phyloP scores from a whole-genome alignment of 2,888 invertebrate species.

The Camptogramma bilineatum region DNA sequence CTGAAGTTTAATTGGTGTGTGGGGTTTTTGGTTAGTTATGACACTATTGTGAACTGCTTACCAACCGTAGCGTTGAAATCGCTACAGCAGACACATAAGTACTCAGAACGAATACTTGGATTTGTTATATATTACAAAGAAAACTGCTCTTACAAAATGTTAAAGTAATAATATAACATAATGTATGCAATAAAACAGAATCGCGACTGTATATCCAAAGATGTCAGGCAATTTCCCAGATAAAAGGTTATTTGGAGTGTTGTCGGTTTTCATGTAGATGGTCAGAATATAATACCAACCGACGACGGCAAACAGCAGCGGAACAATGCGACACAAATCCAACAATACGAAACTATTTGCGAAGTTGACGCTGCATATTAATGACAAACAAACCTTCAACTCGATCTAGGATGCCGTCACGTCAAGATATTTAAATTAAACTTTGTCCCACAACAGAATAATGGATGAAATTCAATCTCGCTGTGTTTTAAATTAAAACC shows the following conservation, averaged over 20 bases:
- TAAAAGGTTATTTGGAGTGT: too few species aligned
- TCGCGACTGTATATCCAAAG: too few species aligned
- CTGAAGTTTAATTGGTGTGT: conserved; percentile 33
- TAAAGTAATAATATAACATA: too few species aligned
- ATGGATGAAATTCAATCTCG: conserved; percentile 63
- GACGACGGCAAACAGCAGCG: conserved; percentile 1
- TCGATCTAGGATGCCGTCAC: conserved; percentile 55
- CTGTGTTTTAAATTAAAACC: conserved; percentile 30
- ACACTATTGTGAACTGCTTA: neutral
- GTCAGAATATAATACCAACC: neutral
- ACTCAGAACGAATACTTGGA: too few species aligned
- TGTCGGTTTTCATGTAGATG: too few species aligned
- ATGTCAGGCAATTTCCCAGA: too few species aligned
- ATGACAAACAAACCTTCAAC: conserved; percentile 33
- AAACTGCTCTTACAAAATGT: too few species aligned
- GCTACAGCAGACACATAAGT: too few species aligned
- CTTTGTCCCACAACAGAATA: conserved; percentile 64
- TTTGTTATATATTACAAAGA: too few species aligned
- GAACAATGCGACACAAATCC: conserved; percentile 9
- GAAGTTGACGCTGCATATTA: conserved; percentile 33
- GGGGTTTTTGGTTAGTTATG: conserved; percentile 2
- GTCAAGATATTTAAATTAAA: conserved; percentile 57
- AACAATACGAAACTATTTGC: conserved; percentile 27
- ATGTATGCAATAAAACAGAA: too few species aligned
- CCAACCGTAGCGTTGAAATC: too few species aligned